A percentile compares a stretch with the other conserved stretches of the same genome.
Conservation (phyloP, 2,113 vertebrate species). For the Aythya baeri region DNA sequence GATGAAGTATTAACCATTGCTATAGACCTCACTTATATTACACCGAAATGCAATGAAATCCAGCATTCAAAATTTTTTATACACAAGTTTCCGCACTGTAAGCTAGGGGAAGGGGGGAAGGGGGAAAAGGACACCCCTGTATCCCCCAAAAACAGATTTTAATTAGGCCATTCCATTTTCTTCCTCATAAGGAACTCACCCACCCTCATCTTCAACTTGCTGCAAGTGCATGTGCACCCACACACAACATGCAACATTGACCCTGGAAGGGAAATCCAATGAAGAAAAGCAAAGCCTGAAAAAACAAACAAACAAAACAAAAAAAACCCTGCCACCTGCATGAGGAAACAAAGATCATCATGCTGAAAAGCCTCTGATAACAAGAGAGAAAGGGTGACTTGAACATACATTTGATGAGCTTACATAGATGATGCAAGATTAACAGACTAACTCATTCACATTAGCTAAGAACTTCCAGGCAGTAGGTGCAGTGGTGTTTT, state of each 20-base stretch:
- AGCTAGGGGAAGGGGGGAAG: not conserved
- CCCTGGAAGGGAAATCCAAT: not conserved
- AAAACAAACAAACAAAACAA: not conserved
- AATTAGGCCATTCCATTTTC: not conserved
- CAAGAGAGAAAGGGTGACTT: not conserved
- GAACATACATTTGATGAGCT: not conserved
- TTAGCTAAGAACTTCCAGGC: not conserved
- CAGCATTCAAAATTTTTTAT: not conserved
- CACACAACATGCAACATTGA: not conserved
- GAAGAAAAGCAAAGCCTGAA: not conserved
- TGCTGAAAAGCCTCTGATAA: not conserved
- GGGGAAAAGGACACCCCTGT: too few relatives aligned
- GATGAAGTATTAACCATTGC: not conserved
- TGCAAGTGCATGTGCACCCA: not conserved
- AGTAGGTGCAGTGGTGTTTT: not conserved
- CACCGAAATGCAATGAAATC: not conserved
- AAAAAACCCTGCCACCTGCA: not conserved
- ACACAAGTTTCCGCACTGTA: not conserved
- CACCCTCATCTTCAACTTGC: not conserved
- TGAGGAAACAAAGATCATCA: not conserved
- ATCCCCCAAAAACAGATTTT: not conserved
- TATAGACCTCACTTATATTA: not conserved
- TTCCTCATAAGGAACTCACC: not conserved
- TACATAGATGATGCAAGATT: not conserved
- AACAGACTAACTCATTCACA: not conserved